A percentile compares a stretch with the other conserved stretches of the same genome.
phyloP scores from a whole-genome alignment of 2,888 invertebrate species.

The Eristalinus sepulchralis region DNA sequence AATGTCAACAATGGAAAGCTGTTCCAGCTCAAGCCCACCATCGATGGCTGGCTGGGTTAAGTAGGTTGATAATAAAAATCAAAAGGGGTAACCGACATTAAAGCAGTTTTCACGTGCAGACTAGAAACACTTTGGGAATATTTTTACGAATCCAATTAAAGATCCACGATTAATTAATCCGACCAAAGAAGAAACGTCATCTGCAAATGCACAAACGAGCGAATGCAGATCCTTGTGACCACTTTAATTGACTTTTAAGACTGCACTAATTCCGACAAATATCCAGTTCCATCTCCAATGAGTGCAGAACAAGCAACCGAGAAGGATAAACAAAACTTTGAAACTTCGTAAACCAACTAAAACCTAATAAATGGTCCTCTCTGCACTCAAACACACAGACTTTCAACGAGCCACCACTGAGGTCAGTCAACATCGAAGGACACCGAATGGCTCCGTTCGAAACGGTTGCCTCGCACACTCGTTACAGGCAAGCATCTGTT shows the following conservation, averaged over 20 bases:
- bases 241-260: conserved; percentile 63
- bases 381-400: conserved; percentile 15
- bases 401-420: not conserved
- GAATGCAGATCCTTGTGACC: conserved; percentile 20
- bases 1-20: too few species aligned
- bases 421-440: not conserved
- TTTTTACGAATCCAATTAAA: too few species aligned
- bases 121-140: too few species aligned
- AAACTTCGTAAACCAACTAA: conserved; percentile 53
- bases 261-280: conserved; percentile 37
- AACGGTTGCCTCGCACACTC: not conserved
- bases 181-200: not conserved
- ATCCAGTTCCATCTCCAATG: not conserved
- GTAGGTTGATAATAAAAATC: too few species aligned
- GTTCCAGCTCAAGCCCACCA: too few species aligned
- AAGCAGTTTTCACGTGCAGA: too few species aligned
- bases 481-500: not conserved
- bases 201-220: conserved; percentile 15
- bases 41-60: too few species aligned
- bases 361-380: conserved; percentile 56
- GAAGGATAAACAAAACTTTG: conserved; percentile 49
- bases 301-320: not conserved
- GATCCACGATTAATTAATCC: too few species aligned
- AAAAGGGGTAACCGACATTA: too few species aligned
- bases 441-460: not conserved